Conservation (phyloP, 2,113 vertebrate genomes). For the Embiotoca jacksoni region DNA sequence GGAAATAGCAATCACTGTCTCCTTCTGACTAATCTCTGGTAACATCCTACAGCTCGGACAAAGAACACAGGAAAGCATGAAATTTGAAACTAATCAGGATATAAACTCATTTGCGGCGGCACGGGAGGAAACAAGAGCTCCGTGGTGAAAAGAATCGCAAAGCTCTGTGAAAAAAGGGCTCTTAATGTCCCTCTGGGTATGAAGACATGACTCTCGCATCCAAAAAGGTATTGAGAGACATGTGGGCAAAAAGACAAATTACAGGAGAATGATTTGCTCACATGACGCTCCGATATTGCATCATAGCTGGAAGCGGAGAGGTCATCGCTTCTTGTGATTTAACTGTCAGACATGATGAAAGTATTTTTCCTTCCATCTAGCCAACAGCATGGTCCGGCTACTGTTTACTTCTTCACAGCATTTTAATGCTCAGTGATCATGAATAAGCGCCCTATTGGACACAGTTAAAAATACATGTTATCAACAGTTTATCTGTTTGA, state of each 20-base stretch:
- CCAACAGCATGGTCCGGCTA: neutral
- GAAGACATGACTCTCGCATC: slow-evolving; percentile 25
- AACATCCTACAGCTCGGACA: slow-evolving; percentile 56
- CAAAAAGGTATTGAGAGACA: slow-evolving; percentile 27
- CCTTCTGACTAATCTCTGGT: slow-evolving; percentile 60
- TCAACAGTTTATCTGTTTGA: neutral
- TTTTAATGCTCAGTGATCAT: slow-evolving; percentile 14
- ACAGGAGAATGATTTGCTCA: slow-evolving; percentile 23
- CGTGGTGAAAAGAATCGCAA: slow-evolving; percentile 52
- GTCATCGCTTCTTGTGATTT: slow-evolving; percentile 28
- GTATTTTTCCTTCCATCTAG: slow-evolving; percentile 22
- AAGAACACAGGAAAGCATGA: slow-evolving; percentile 61
- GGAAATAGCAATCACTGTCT: slow-evolving; percentile 73
- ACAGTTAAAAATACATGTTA: slow-evolving; percentile 10
- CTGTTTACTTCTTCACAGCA: neutral
- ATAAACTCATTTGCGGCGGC: slow-evolving; percentile 62
- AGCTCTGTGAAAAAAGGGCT: slow-evolving; percentile 34
- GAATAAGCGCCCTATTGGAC: slow-evolving; percentile 10
- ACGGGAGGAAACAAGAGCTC: slow-evolving; percentile 52
- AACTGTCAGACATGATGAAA: slow-evolving; percentile 24
- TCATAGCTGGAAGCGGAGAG: slow-evolving; percentile 11
- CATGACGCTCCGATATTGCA: slow-evolving; percentile 24
- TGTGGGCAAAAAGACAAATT: slow-evolving; percentile 18
- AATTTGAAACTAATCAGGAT: slow-evolving; percentile 70
- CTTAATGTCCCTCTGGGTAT: slow-evolving; percentile 19